Conservation (phyloP, 92 coral and sea anemone species). For the Porites divaricata region DNA sequence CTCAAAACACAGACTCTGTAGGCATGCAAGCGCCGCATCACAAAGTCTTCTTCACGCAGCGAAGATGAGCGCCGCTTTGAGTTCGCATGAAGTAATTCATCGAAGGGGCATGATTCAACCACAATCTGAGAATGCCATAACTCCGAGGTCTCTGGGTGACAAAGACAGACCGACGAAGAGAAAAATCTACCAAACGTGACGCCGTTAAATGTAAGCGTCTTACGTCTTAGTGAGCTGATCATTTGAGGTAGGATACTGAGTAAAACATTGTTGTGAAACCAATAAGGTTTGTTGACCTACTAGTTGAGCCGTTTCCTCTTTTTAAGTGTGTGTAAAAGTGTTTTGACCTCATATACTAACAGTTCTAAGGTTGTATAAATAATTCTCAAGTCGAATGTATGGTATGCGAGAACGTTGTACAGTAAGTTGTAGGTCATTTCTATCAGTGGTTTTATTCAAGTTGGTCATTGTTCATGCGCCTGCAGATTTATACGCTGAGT, state of each 20-base stretch:
- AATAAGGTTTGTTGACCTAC: neutral
- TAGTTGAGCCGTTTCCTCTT: neutral
- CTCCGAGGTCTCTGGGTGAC: neutral
- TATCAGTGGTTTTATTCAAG: too few relatives aligned
- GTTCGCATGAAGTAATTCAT: neutral
- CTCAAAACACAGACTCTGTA: slow-evolving; percentile 37
- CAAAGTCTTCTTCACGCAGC: neutral
- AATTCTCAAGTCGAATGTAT: too few relatives aligned
- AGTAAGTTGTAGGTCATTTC: too few relatives aligned
- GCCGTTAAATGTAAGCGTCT: slow-evolving; percentile 11
- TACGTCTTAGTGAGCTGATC: neutral
- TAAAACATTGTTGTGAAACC: neutral
- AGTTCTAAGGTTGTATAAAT: too few relatives aligned
- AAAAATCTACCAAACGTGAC: neutral
- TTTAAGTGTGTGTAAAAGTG: neutral
- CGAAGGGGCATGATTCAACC: neutral
- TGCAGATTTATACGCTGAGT: too few relatives aligned
- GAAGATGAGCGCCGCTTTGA: neutral
- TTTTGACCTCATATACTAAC: too few relatives aligned
- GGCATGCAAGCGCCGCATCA: neutral
- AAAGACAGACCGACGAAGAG: neutral
- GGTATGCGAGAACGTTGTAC: too few relatives aligned
- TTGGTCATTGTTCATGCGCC: too few relatives aligned
- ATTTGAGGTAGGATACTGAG: neutral
- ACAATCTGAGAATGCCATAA: neutral